These are phyloP conservation scores for Tamias sibiricus DNA, from an alignment of 2,113 vertebrate species.

Conservation along the genomic window DNA sequence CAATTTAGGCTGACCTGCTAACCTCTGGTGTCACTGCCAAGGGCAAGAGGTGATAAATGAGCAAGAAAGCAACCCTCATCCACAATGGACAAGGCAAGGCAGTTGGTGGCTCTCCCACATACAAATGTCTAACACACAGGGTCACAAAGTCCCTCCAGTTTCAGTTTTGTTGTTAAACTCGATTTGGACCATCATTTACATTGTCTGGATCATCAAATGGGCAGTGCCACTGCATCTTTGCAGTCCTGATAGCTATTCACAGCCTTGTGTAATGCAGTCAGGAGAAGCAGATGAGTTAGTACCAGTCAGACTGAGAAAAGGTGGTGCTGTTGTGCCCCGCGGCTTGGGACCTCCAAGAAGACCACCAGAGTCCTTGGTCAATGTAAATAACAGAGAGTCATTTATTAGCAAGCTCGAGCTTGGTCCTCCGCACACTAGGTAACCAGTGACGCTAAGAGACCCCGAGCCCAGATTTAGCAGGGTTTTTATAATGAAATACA, in stretches of 20 bases:
- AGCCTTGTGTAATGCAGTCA: too few relatives aligned
- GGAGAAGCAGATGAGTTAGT: background rate
- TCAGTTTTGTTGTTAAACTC: background rate
- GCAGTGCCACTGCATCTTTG: background rate
- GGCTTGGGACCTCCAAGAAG: too few relatives aligned
- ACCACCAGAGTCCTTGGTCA: too few relatives aligned
- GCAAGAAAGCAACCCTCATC: background rate
- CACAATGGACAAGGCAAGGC: background rate
- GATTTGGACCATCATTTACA: background rate
- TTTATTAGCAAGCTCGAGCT: too few relatives aligned
- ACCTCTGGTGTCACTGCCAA: background rate
- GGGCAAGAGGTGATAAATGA: background rate
- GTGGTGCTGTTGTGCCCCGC: too few relatives aligned
- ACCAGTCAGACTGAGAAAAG: background rate
- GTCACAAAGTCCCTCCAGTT: background rate
- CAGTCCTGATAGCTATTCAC: background rate
- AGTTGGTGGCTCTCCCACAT: background rate
- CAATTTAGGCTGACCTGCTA: background rate
- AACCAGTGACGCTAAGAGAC: too few relatives aligned
- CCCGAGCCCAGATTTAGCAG: too few relatives aligned
- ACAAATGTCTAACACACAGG: background rate
- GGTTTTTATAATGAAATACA: too few relatives aligned
- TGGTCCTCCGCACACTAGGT: too few relatives aligned
- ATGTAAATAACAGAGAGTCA: too few relatives aligned
- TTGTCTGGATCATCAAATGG: background rate